Evolutionary conservation across 2,113 vertebrate genomes (phyloP).

Genomic region (Campylorhamphus procurvoides): DNA sequence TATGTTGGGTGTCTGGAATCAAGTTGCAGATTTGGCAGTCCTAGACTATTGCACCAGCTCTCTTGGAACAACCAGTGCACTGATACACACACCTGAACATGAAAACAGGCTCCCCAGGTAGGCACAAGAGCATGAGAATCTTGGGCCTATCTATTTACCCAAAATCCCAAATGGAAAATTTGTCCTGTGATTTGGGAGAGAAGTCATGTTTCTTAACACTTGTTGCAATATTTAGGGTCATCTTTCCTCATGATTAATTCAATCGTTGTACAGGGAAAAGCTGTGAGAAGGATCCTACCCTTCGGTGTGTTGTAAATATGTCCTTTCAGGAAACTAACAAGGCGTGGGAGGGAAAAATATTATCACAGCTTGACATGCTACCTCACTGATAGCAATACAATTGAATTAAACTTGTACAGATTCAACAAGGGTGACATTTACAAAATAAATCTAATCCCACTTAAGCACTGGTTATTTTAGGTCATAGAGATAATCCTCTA

Average conservation of each 20-base stretch:
- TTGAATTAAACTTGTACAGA: not conserved
- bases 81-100: not conserved
- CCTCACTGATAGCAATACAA: not conserved
- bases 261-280: not conserved
- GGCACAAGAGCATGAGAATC: not conserved
- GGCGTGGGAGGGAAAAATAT: not conserved
- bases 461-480: not conserved
- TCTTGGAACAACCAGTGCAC: not conserved
- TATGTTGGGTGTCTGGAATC: accelerated
- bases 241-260: not conserved
- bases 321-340: not conserved
- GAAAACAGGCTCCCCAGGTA: not conserved
- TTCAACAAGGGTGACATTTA: not conserved
- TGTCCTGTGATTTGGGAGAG: not conserved
- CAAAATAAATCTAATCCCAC: not conserved
- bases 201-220: not conserved
- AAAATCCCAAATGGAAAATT: not conserved
- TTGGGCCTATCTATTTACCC: not conserved
- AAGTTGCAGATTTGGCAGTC: not conserved
- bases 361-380: not conserved
- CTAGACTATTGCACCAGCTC: not conserved
- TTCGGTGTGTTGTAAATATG: not conserved
- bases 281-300: not conserved
- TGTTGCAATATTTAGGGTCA: not conserved
- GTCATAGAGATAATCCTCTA: not conserved